Base-by-base conservation (phyloP, 1,140 invertebrate species). In the Trigoniulus corallinus region DNA sequence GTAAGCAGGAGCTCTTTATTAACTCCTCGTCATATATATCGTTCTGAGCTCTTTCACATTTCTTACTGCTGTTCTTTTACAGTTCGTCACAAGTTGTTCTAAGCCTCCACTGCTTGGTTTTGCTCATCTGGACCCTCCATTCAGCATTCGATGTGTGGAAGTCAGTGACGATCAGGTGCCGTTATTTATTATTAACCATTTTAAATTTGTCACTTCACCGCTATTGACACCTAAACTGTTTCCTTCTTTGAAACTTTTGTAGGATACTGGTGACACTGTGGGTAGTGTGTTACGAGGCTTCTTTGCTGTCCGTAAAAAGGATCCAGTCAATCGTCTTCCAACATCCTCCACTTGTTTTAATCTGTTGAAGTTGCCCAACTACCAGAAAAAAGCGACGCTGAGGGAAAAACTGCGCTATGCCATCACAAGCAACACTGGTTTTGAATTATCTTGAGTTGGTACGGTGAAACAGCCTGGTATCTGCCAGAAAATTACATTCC, bases 321-420 rank as follows among this genome's bases (percentile, higher is more conserved):
- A 97, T 69, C 91, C 94, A 0, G 80, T 93, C 45, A 88, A 93
- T 64, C 76, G 95, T 26, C 74, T 99, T 29, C 96, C 95, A 23
- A 98, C 96, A 0, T 95, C 93, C 0, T 98, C 95, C 0, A 99
- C 96, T 0, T 99, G 96, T 65, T 99, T 99, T 68, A 99, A 99
- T 72, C 74, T 99, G 24, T 74, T 99, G 13, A 99, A 98, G 66
- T 71, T 99, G 58, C 96, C 96, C 48, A 98, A 98, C 68, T 99
- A 99, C 66, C 89, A 94, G 63, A 94, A 93, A 65, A 91, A 94
- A 62, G 83, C 82, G 56, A 94, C 89, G 1, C 68, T 99, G 10
- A 71, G 88, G 23, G 94, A 98, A 56, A 99, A 99, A 71, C 68
- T 99, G 1, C 76, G 91, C 48, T 99, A 98, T 66, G 94, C 95